These are phyloP conservation scores for Cydia fagiglandana DNA, from an alignment of 1,140 invertebrate genomes.

Conservation along the genomic window DNA sequence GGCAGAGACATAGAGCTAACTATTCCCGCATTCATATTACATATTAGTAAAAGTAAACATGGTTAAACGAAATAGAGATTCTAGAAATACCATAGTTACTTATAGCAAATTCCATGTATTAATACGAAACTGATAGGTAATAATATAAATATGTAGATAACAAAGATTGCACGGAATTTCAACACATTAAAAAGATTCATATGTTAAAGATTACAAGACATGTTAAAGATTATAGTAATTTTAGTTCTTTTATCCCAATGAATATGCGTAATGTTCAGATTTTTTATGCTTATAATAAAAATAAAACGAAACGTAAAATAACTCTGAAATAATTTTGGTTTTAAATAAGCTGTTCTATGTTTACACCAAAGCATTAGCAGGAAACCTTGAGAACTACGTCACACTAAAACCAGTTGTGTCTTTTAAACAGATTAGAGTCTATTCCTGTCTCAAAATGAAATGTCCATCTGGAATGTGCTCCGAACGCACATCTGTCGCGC, in stretches of 20 bases:
- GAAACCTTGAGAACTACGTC: constrained; percentile 29
- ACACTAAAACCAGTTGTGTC: constrained; percentile 38
- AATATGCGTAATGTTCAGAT: background rate
- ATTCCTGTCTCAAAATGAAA: constrained; percentile 45
- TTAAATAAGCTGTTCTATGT: constrained; percentile 35
- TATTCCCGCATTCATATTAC: no score
- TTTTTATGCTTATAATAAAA: background rate
- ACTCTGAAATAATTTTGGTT: constrained; percentile 17
- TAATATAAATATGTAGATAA: no score
- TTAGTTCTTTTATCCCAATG: background rate
- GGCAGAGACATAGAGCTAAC: no score
- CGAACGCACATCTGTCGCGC: constrained; percentile 57
- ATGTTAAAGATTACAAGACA: background rate
- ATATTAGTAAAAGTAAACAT: no score
- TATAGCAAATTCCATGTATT: background rate
- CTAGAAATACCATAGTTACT: no score
- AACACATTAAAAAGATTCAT: background rate
- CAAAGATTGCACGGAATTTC: background rate
- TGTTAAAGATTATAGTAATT: background rate
- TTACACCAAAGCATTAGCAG: constrained; percentile 22
- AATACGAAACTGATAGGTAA: background rate
- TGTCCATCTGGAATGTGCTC: constrained; percentile 51
- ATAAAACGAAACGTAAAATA: background rate
- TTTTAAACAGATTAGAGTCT: constrained; percentile 44
- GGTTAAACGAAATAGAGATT: no score